Base-by-base conservation (phyloP, 2,113 vertebrate genomes). In the Cryptomyrus ogoouensis region DNA sequence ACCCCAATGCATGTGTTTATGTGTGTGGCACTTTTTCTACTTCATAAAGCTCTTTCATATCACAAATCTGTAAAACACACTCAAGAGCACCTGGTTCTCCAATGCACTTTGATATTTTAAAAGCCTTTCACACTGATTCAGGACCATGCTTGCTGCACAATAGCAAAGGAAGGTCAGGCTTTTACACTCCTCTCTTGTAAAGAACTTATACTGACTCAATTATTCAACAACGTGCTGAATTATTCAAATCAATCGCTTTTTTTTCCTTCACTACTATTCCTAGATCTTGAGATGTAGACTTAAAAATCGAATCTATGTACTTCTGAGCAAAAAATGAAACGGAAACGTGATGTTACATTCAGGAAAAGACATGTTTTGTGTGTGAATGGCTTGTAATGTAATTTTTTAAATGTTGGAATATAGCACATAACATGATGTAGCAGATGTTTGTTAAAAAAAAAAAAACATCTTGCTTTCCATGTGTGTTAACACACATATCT, bases 181-280 rank as follows among this genome's bases (percentile, higher is more conserved):
- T 91, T 91, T 90, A 91, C 91, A 90, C 92, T 92, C 92, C 92
- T 90, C 91, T 92, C 92, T 93, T 91, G 93, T 94, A 92, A 93
- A 93, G 89, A 87, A 91, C 93, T 92, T 90, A 92, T 93, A 89
- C 90, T 92, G 90, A 89, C 94, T 94, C 90, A 92, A 94, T 94
- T 95, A 95, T 94, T 94, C 94, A 95, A 90, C 70, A 87, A 21
- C 8, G 15, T 15, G 15, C 90, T 94, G 91, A 94, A 95, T 94
- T 93, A 94, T 95, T 96, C 74, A 94, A 92, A 91, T 88, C 46
- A 88, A 90, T 90, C 91, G 93, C 92, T 70, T 92, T 90, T 90
- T 91, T 56, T 91, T 31, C 21, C 91, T 90, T 86, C 77, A 90
- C 53, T 89, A 83, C 85, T 86, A 66, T 89, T 90, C 89, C 53